Conservation (phyloP, 2,113 vertebrate species). For the Vulpes vulpes region DNA sequence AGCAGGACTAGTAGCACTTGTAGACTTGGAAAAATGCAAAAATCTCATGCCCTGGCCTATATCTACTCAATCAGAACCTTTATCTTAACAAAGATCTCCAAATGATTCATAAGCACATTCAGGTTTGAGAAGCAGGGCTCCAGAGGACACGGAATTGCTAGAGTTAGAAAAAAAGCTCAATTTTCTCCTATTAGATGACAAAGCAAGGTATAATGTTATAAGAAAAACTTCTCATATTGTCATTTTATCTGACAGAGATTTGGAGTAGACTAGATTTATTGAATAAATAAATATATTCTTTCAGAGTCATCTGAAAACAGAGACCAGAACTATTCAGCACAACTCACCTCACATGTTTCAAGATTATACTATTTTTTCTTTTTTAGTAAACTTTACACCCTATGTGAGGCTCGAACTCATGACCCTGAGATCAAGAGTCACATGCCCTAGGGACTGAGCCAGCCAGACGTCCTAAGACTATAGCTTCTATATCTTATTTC, state of each 20-base stretch:
- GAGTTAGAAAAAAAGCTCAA: not conserved
- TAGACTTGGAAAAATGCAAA: not conserved
- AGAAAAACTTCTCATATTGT: not conserved
- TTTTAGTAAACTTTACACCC: not conserved
- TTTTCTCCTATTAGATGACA: not conserved
- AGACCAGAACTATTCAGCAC: not conserved
- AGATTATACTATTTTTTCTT: not conserved
- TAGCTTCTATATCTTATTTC: conserved; percentile 28
- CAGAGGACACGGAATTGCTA: not conserved
- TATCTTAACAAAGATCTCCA: not conserved
- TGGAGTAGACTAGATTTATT: not conserved
- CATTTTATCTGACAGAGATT: not conserved
- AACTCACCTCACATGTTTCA: not conserved
- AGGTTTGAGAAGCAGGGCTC: not conserved
- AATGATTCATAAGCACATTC: not conserved
- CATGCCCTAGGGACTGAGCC: not conserved
- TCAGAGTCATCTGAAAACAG: not conserved
- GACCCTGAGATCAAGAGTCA: not conserved
- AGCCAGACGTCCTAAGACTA: not conserved
- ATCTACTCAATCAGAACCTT: not conserved
- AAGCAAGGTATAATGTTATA: not conserved
- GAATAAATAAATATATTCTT: conserved; percentile 30
- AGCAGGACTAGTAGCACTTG: not conserved
- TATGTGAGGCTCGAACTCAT: not conserved
- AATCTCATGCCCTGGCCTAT: not conserved